These are phyloP conservation scores for Bufo bufo DNA, from an alignment of 2,113 vertebrate species.

Conservation along the genomic window DNA sequence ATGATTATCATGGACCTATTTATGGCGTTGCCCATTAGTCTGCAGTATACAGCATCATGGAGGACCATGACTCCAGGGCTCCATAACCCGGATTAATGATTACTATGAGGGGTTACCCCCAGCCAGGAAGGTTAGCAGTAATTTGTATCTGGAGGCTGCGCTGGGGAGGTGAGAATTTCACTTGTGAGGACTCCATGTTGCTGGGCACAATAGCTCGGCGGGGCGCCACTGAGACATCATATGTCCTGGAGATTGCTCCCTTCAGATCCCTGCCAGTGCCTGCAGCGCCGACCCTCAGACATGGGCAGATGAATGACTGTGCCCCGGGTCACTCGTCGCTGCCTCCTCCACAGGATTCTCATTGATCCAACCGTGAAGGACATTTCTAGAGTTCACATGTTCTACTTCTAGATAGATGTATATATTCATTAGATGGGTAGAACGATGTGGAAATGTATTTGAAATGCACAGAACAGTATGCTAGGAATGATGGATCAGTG, in stretches of 20 bases:
- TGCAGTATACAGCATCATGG: not conserved
- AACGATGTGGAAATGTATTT: too few relatives aligned
- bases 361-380: not conserved
- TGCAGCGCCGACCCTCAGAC: not conserved
- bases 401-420: not conserved
- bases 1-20: not conserved
- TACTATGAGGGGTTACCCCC: slow-evolving; percentile 37
- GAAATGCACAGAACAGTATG: too few relatives aligned
- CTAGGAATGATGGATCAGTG: too few relatives aligned
- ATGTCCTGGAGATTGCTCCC: slow-evolving; percentile 19
- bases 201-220: slow-evolving; percentile 23
- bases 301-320: not conserved
- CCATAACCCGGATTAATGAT: slow-evolving; percentile 37
- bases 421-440: too few relatives aligned
- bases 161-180: slow-evolving; percentile 17
- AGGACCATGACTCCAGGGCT: not conserved
- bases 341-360: not conserved
- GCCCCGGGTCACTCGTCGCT: slow-evolving; percentile 10
- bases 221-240: slow-evolving; percentile 10
- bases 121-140: slow-evolving; percentile 37
- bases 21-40: not conserved
- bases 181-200: not conserved
- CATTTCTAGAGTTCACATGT: not conserved
- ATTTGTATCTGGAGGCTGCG: slow-evolving; percentile 39
- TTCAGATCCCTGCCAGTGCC: not conserved